phyloP scores from a whole-genome alignment of 2,888 invertebrate species.

The Leucophenga maculata region DNA sequence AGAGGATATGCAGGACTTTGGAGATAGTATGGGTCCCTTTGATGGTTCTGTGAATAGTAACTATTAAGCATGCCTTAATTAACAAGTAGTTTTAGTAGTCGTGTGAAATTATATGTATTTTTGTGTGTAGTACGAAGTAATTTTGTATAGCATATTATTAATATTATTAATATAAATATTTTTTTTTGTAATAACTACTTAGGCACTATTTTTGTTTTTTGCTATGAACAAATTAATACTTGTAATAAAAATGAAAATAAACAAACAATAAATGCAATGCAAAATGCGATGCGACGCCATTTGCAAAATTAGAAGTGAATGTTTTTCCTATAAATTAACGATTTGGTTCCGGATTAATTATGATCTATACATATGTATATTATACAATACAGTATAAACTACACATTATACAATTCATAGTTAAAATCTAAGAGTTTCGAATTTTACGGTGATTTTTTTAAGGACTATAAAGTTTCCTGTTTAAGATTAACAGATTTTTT shows the following conservation, averaged over 20 bases:
- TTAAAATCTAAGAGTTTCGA: no score
- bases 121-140: slow-evolving; percentile 56
- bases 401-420: no score
- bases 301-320: background rate
- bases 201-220: slow-evolving; percentile 47
- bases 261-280: slow-evolving; percentile 27
- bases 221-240: slow-evolving; percentile 43
- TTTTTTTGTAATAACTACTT: slow-evolving; percentile 36
- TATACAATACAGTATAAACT: no score
- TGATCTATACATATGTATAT: no score
- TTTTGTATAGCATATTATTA: slow-evolving; percentile 62
- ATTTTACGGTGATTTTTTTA: no score
- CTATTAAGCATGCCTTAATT: slow-evolving; percentile 57
- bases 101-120: slow-evolving; percentile 27
- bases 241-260: slow-evolving; percentile 27
- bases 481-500: no score
- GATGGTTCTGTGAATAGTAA: slow-evolving; percentile 69
- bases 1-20: slow-evolving; percentile 74
- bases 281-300: slow-evolving; percentile 23
- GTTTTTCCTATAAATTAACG: no score
- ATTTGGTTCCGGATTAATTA: no score
- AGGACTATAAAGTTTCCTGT: no score
- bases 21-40: slow-evolving; percentile 75
- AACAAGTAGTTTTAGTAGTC: slow-evolving; percentile 28
- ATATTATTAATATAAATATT: slow-evolving; percentile 46